Base-by-base conservation (phyloP, 2,113 vertebrate species). In the Clarias gariepinus region DNA sequence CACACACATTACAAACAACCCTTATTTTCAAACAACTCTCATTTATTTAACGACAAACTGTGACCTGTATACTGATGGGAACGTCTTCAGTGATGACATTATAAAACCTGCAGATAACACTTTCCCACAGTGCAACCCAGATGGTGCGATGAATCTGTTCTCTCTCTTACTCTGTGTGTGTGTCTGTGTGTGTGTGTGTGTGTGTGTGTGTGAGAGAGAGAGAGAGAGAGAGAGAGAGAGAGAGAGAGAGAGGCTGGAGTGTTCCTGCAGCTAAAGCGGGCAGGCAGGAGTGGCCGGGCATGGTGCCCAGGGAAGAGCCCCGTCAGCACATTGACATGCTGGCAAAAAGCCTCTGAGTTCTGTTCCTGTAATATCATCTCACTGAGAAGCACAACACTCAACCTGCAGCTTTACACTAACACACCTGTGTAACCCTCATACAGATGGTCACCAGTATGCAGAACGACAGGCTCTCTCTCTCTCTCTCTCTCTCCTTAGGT, bases 321-420 rank as follows among this genome's bases (percentile, higher is more conserved):
- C 12, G 36, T 66, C 81, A 83, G 74, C n/a, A 68, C 41, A 61
- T 85, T 25, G 41, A 64, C 73, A 81, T 16, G 68, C 21, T 55
- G 41, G 47, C 63, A 30, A 9, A 47, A 80, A 64, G 79, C 60
- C 53, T 41, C 61, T 15, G 74, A 30, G 71, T 61, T 66, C 61
- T 79, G 85, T 71, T 53, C 63, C 53, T 78, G 73, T 90, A 88
- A 87, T 87, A 71, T 86, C 71, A 28, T 83, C 86, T 66, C 53
- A 84, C 53, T 12, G 52, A 89, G 83, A 89, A 78, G n/a, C 52
- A 86, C 76, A 89, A 89, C 88, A 86, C 89, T 88, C 53, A 53
- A 90, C 74, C 55, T 47, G 61, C n/a, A 47, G 74, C 68, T 79
- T n/a, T 53, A 83, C 77, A 86, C 83, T 86, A 82, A 69, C 64